These are phyloP conservation scores for Ataeniobius toweri DNA, from an alignment of 2,797 vertebrate genomes.

Conservation along the genomic window DNA sequence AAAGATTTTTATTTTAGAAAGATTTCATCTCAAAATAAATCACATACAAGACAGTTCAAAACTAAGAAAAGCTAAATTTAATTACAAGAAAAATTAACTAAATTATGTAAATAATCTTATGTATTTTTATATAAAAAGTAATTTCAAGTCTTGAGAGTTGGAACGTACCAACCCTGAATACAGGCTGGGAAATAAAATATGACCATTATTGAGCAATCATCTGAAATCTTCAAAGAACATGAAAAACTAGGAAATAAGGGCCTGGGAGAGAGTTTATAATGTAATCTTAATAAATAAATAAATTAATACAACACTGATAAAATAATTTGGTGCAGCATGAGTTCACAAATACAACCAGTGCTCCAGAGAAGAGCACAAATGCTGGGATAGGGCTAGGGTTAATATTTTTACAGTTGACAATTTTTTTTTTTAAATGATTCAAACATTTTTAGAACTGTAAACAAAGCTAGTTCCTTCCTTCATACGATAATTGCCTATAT, in stretches of 20 bases:
- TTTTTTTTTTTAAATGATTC: slow-evolving; percentile 5
- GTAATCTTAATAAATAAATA: neutral
- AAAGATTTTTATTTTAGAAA: slow-evolving; percentile 20
- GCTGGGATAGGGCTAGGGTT: neutral
- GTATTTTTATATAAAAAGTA: neutral
- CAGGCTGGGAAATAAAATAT: neutral
- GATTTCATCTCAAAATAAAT: slow-evolving; percentile 9
- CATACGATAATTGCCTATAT: neutral
- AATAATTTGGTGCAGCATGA: neutral
- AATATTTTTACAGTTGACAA: neutral
- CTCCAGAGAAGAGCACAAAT: slow-evolving; percentile 2
- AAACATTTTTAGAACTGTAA: neutral
- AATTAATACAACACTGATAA: slow-evolving; percentile 3
- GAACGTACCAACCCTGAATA: neutral
- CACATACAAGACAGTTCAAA: neutral
- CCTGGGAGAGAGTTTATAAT: neutral
- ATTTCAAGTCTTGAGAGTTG: neutral
- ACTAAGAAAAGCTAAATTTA: neutral
- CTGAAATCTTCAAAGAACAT: neutral
- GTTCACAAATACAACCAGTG: slow-evolving; percentile 1
- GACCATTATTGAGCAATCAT: neutral
- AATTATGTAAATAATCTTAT: neutral
- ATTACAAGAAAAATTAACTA: neutral
- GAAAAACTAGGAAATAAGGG: neutral
- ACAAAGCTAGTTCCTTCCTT: neutral